phyloP scores from a whole-genome alignment of 2,797 vertebrate genomes.

The Adelosebastes latens region DNA sequence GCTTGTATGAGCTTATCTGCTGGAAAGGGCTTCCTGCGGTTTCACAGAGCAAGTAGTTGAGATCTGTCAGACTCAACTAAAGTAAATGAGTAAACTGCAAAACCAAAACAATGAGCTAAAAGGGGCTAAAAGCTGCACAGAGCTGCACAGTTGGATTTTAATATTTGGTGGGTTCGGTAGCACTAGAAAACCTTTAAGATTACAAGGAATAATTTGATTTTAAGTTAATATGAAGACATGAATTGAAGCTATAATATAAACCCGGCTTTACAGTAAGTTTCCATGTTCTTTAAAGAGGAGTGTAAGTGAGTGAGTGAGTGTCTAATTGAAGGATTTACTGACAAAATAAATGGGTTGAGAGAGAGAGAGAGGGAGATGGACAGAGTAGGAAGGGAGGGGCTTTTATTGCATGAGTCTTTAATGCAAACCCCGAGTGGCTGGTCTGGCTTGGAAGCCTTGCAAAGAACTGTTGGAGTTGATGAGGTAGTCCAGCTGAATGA shows the following conservation, averaged over 20 bases:
- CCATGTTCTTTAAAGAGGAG: neutral
- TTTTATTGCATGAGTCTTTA: constrained; percentile 59
- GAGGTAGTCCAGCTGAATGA: constrained; percentile 90
- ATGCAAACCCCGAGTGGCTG: constrained; percentile 63
- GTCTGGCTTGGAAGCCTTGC: constrained; percentile 56
- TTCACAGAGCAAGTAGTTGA: neutral
- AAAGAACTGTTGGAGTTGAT: constrained; percentile 83
- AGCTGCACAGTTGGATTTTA: neutral
- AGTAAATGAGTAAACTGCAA: neutral
- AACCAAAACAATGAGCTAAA: neutral
- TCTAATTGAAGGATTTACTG: constrained; percentile 27
- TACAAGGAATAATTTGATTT: neutral
- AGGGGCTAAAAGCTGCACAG: neutral
- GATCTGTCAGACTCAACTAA: neutral
- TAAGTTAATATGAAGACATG: neutral
- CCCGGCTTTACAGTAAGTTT: neutral
- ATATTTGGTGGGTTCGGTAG: neutral
- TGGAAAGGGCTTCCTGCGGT: neutral
- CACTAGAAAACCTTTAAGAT: neutral
- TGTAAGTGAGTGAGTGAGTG: neutral
- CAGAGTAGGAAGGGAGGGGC: constrained; percentile 24
- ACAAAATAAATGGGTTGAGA: constrained; percentile 23
- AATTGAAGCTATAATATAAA: neutral
- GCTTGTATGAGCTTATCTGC: neutral
- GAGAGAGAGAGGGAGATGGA: constrained; percentile 16